phyloP scores from a whole-genome alignment of 35 echinoderm and acorn worm genomes.

The Apostichopus japonicus region DNA sequence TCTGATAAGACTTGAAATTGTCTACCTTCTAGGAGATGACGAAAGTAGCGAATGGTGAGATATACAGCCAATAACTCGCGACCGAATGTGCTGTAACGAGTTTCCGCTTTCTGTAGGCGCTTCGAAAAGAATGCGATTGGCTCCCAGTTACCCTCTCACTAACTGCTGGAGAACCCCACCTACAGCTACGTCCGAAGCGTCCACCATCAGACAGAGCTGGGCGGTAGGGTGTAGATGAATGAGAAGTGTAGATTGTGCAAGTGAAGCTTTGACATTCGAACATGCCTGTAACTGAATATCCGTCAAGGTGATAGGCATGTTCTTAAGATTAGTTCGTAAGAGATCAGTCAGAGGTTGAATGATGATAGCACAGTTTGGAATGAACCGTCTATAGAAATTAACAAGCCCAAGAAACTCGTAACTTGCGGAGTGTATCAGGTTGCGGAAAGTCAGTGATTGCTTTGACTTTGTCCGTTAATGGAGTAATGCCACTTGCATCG shows the following conservation, averaged over 20 bases:
- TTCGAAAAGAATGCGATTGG: too few species aligned
- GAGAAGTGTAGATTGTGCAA: slow-evolving; percentile 32
- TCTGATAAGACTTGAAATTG: background rate
- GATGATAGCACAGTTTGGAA: slow-evolving; percentile 45
- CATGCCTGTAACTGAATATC: background rate
- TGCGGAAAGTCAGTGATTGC: slow-evolving; percentile 42
- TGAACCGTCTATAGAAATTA: slow-evolving; percentile 60
- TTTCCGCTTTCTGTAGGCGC: too few species aligned
- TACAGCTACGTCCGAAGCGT: slow-evolving; percentile 50
- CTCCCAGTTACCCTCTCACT: background rate
- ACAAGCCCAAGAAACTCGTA: slow-evolving; percentile 45
- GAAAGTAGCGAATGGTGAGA: too few species aligned
- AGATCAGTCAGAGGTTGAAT: slow-evolving; percentile 41
- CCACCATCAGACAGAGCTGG: background rate
- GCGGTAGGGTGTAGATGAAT: slow-evolving; percentile 7
- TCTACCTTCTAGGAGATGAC: too few species aligned
- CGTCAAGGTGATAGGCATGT: background rate
- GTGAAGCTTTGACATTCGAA: background rate
- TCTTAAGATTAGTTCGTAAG: background rate
- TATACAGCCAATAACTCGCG: too few species aligned
- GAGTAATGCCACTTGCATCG: slow-evolving; percentile 38
- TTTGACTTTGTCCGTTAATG: slow-evolving; percentile 53
- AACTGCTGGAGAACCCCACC: slow-evolving; percentile 50
- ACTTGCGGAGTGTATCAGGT: slow-evolving; percentile 32
- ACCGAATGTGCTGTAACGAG: too few species aligned